Evolutionary conservation across 1,140 invertebrate species (phyloP), one percentile per base, ranked within the genome.

Genomic region (Ips typographus): DNA sequence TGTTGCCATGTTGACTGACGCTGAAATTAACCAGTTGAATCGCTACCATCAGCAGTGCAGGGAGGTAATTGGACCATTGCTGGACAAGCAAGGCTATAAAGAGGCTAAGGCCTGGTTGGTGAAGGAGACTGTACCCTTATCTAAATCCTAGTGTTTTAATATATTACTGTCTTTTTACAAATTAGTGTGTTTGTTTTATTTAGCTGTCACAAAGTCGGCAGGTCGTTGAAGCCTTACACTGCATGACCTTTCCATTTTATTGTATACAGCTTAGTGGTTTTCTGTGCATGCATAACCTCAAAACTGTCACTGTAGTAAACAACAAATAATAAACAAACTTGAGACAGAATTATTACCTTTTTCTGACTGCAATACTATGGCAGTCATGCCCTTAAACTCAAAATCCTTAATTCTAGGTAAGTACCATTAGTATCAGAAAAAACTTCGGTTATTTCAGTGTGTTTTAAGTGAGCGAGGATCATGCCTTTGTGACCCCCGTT

Each of bases 1-100:
- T 70, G 82, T 90, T n/a, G 83, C 86, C 7, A 78, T 98, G 55
- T 84, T 99, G 0, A 92, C 88, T 39, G 82, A 88, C 51, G 81
- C 87, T 74, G 95, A 98, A 88, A 85, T 92, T 39, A 78, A 84
- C 39, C 89, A 90, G 81, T 74, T 96, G 43, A 93, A 96, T 77
- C 80, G 83, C 22, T 96, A 95, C 78, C 94, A 96, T 80, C 78
- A 82, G 3, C 80, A 85, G 69, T 91, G 91, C 61, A 83, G 89
- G 49, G 83, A 89, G 2, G 84, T 88, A 8, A 81, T 96, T 2
- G 91, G 90, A 0, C 85, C 89, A 1, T 82, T 91, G 61, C 81
- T 96, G 39, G 79, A 87, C 69, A 75, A 84, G 57, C 84, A 87
- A 70, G 85, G 86, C 0, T 84, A 89, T 65, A 75, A 77, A 1